Conservation (phyloP, 2,113 vertebrate species). For the Shinisaurus crocodilurus region DNA sequence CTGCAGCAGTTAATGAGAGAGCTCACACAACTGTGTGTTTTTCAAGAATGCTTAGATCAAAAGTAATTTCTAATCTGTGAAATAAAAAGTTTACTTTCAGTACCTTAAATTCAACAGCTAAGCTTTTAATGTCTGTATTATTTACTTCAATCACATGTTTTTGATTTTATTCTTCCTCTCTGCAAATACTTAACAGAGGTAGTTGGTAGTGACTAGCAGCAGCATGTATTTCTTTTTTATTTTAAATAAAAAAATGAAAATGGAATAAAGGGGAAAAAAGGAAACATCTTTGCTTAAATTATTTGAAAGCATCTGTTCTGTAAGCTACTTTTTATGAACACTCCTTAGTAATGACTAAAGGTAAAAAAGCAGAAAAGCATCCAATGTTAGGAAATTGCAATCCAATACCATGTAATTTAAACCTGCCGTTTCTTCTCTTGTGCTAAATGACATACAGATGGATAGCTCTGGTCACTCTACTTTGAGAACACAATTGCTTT, state of each 20-base stretch:
- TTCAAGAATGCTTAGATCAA: conserved; percentile 83
- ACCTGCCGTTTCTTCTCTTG: conserved; percentile 87
- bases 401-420: conserved; percentile 92
- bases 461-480: conserved; percentile 78
- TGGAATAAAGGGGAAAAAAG: conserved; percentile 66
- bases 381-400: conserved; percentile 89
- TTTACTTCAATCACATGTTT: conserved; percentile 89
- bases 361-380: conserved; percentile 86
- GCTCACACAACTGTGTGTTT: conserved; percentile 79
- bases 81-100: conserved; percentile 80
- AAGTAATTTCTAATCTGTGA: conserved; percentile 87
- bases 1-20: conserved; percentile 79
- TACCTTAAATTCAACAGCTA: conserved; percentile 81
- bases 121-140: conserved; percentile 83
- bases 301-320: conserved; percentile 84
- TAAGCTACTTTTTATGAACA: conserved; percentile 87
- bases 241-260: conserved; percentile 50
- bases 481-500: conserved; percentile 82
- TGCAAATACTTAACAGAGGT: conserved; percentile 81
- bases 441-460: conserved; percentile 91
- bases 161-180: conserved; percentile 81
- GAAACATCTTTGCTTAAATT: conserved; percentile 82
- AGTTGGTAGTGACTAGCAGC: conserved; percentile 74
- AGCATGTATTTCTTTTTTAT: conserved; percentile 64
- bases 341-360: conserved; percentile 84